phyloP scores from a whole-genome alignment of 1,140 invertebrate species.

The Scylla paramamosain region DNA sequence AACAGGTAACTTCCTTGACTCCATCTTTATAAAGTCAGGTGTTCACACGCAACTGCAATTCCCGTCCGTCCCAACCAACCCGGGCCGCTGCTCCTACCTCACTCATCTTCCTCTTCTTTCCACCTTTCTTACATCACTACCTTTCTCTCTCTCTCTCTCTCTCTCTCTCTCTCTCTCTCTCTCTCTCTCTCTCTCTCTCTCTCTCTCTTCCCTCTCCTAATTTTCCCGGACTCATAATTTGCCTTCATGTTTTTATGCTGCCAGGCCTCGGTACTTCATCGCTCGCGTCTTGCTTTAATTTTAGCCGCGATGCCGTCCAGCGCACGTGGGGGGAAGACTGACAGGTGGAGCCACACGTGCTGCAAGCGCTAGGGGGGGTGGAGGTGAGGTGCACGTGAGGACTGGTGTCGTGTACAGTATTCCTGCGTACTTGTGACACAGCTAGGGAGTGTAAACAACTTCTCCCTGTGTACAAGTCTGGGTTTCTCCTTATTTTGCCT shows the following conservation, averaged over 20 bases:
- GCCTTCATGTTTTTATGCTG: neutral
- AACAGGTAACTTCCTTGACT: neutral
- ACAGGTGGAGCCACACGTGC: too few relatives aligned
- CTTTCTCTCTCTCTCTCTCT: neutral
- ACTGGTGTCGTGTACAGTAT: too few relatives aligned
- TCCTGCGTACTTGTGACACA: too few relatives aligned
- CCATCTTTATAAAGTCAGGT: conserved; percentile 50
- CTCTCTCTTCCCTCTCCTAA: too few relatives aligned
- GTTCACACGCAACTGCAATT: conserved; percentile 41
- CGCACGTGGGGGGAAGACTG: too few relatives aligned
- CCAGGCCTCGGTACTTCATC: neutral
- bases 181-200: neutral
- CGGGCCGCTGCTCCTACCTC: too few relatives aligned
- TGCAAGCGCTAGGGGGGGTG: too few relatives aligned
- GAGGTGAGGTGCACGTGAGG: too few relatives aligned
- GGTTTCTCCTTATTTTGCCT: neutral
- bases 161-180: neutral
- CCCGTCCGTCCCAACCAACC: neutral
- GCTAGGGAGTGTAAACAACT: too few relatives aligned
- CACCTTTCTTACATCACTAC: neutral
- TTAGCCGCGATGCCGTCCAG: neutral
- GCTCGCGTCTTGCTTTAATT: neutral
- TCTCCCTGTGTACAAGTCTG: neutral
- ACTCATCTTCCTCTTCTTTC: neutral
- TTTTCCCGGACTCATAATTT: conserved; percentile 25